Evolutionary conservation across 1,140 invertebrate species (phyloP).

Genomic region (Lepeophtheirus salmonis): DNA sequence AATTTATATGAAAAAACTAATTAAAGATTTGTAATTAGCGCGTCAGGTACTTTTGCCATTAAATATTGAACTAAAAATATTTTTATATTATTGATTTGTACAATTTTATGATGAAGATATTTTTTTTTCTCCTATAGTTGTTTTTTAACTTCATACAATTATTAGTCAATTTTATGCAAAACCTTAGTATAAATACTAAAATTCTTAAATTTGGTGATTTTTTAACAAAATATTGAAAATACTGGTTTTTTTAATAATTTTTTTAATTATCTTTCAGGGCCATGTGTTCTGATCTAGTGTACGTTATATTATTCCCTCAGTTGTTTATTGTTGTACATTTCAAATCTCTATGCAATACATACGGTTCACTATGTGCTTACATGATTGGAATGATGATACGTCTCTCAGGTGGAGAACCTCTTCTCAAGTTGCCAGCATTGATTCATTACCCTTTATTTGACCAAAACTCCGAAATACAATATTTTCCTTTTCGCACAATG

Average conservation of each 20-base stretch:
- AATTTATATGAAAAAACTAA: no score
- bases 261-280: constrained; percentile 29
- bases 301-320: constrained; percentile 62
- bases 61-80: no score
- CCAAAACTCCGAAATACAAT: constrained; percentile 20
- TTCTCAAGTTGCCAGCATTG: constrained; percentile 38
- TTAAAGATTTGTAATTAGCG: no score
- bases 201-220: no score
- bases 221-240: background rate
- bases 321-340: constrained; percentile 56
- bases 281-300: constrained; percentile 54
- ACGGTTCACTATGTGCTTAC: constrained; percentile 49
- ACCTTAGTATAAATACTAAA: no score
- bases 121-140: no score
- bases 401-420: constrained; percentile 41
- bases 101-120: background rate
- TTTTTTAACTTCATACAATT: no score
- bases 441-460: constrained; percentile 37
- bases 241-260: background rate
- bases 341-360: constrained; percentile 45
- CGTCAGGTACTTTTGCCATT: no score
- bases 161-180: no score
- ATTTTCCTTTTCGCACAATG: constrained; percentile 75
- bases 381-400: constrained; percentile 43
- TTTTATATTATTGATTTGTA: constrained; percentile 1